These are phyloP conservation scores for Sebastes wilsoni DNA, from an alignment of 2,797 vertebrate species.

Conservation along the genomic window DNA sequence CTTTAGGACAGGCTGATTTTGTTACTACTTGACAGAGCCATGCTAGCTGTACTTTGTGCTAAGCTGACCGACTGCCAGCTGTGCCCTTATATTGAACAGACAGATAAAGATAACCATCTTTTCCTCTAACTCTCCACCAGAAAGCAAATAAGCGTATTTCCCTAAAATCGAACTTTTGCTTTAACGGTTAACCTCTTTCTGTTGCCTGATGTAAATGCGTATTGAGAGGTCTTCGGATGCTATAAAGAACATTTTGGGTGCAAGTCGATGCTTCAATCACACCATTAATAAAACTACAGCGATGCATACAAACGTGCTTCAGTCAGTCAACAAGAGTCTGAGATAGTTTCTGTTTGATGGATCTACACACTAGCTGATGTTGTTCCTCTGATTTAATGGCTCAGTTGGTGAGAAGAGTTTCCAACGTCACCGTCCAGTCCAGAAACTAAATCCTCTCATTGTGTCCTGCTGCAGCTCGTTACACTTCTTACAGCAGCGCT, in stretches of 20 bases:
- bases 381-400: conserved; percentile 2
- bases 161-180: background rate
- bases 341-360: background rate
- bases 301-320: background rate
- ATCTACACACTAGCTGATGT: background rate
- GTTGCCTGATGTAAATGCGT: conserved; percentile 17
- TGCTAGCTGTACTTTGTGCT: background rate
- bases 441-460: conserved; percentile 29
- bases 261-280: conserved; percentile 6
- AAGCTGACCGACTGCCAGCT: background rate
- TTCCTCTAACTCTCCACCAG: background rate
- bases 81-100: background rate
- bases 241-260: conserved; percentile 9
- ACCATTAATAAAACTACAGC: conserved; percentile 20
- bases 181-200: background rate
- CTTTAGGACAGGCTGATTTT: too few species aligned
- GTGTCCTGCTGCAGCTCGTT: conserved; percentile 5
- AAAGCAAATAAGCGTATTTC: background rate
- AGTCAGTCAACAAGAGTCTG: background rate
- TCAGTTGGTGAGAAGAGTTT: conserved; percentile 1
- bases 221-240: conserved; percentile 5
- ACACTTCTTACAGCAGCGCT: conserved; percentile 12
- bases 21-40: too few species aligned
- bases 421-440: conserved; percentile 13
- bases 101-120: background rate